A percentile compares a stretch with the other conserved stretches of the same genome.
Conservation (phyloP, 2,797 vertebrate species). For the Knipowitschia caucasica region DNA sequence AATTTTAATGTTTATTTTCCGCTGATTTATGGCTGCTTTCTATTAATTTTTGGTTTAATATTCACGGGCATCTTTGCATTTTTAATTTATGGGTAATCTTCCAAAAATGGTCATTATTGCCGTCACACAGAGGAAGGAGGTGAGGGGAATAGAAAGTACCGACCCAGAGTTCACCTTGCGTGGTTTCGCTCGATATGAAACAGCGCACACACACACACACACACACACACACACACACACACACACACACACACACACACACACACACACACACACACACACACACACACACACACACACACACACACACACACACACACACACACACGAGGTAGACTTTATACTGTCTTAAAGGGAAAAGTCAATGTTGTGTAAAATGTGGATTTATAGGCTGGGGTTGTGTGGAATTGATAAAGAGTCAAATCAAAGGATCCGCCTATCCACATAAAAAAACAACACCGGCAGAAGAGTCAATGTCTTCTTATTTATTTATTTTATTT, state of each 20-base stretch:
- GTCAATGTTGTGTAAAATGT: background rate
- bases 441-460: no score
- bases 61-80: slow-evolving; percentile 4
- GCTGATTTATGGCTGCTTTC: slow-evolving; percentile 22
- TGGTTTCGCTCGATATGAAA: background rate
- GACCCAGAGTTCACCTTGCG: slow-evolving; percentile 25
- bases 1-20: slow-evolving; percentile 6
- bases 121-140: background rate
- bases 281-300: background rate
- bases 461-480: no score
- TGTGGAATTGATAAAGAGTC: no score
- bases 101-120: slow-evolving; percentile 9
- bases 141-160: slow-evolving; percentile 13
- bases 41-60: slow-evolving; percentile 23
- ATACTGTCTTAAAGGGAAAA: background rate
- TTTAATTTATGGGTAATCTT: slow-evolving; percentile 23
- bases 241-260: background rate
- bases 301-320: background rate
- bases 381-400: no score
- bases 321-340: background rate
- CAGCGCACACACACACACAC: background rate
- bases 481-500: no score
- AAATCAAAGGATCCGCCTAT: no score
- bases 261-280: background rate
- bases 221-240: background rate